Conservation (phyloP, 1,140 invertebrate genomes). For the Tetramorium simillimum region DNA sequence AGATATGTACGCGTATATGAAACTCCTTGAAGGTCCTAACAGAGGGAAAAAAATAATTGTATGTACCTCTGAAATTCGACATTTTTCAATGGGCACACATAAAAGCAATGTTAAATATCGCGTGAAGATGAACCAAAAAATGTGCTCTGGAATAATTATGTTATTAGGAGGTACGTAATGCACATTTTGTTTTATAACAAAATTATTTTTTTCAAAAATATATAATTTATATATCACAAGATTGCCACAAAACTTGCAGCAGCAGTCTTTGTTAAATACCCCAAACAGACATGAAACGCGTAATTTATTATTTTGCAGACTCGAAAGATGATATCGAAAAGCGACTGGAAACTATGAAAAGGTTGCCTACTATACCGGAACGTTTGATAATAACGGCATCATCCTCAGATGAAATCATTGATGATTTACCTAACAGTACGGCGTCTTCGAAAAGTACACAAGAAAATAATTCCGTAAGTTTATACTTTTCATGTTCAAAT, state of each 20-base stretch:
- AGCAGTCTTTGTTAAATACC: background rate
- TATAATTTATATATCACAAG: background rate
- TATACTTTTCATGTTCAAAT: background rate
- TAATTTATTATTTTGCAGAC: slow-evolving; percentile 8
- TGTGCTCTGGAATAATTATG: slow-evolving; percentile 3
- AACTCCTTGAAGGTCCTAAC: slow-evolving; percentile 8
- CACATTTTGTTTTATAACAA: background rate
- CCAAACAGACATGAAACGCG: background rate
- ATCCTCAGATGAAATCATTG: background rate
- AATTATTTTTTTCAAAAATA: slow-evolving; percentile 6
- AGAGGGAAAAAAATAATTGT: slow-evolving; percentile 10
- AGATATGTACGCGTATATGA: background rate
- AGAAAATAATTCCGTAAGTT: slow-evolving; percentile 11
- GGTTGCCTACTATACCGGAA: background rate
- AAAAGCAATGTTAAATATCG: background rate
- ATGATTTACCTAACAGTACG: background rate
- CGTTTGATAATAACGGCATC: background rate
- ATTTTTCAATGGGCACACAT: slow-evolving; percentile 7
- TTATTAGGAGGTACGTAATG: slow-evolving; percentile 5
- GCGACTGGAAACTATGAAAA: background rate
- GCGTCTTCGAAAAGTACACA: slow-evolving; percentile 6
- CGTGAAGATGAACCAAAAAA: background rate
- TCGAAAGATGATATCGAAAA: slow-evolving; percentile 5
- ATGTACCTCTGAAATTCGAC: background rate
- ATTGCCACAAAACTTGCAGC: no score